Conservation (phyloP, 2,888 invertebrate species). For the Trachelus tabidus region DNA sequence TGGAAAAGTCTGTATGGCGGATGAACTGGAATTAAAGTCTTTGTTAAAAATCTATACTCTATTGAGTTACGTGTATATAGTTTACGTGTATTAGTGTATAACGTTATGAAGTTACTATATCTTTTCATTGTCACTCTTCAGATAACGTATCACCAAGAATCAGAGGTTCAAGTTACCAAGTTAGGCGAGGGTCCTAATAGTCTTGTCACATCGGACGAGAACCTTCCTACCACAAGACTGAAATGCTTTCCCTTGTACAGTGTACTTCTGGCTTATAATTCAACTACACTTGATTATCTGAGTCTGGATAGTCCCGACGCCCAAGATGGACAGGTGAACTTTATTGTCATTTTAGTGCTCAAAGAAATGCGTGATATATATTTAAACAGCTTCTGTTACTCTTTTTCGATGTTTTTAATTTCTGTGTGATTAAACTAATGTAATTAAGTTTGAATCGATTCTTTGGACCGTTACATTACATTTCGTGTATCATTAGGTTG, state of each 20-base stretch:
- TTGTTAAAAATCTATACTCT: background rate
- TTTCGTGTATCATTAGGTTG: too few species aligned
- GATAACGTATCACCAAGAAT: conserved; percentile 62
- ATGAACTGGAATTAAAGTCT: background rate
- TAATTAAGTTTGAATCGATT: too few species aligned
- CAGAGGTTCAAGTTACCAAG: conserved; percentile 62
- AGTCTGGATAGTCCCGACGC: conserved; percentile 71
- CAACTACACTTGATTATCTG: conserved; percentile 76
- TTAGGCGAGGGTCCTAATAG: conserved; percentile 62
- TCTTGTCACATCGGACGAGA: conserved; percentile 54
- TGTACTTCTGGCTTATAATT: conserved; percentile 81
- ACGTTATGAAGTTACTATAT: background rate
- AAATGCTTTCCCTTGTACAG: conserved; percentile 89
- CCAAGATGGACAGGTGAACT: conserved; percentile 52
- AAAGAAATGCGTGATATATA: background rate
- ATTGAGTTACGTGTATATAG: background rate
- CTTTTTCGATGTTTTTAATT: background rate
- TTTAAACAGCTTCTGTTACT: background rate
- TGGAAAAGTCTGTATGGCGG: background rate
- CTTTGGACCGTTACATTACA: background rate
- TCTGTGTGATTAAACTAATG: background rate
- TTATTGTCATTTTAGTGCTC: background rate
- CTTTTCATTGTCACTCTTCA: conserved; percentile 24
- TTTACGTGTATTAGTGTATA: background rate
- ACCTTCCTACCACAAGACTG: conserved; percentile 71